Percentiles rank a stretch among this genome's conserved stretches.
Conservation (phyloP, 2,113 vertebrate genomes). For the Phyllostomus discolor region DNA sequence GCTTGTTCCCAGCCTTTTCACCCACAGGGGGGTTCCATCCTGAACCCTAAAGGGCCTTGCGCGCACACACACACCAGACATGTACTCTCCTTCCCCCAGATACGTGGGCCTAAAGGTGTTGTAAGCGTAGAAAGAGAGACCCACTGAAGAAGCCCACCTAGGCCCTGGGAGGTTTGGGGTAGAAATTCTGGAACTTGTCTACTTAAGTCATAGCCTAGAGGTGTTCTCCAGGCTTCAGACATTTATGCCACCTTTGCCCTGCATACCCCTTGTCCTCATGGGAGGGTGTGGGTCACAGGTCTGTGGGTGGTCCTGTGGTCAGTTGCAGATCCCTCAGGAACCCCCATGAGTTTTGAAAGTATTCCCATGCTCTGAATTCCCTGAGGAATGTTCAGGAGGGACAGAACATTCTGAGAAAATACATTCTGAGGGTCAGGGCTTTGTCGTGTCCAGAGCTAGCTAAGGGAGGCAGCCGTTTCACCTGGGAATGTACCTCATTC, state of each 20-base stretch:
- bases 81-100: accelerated
- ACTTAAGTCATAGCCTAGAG: neutral
- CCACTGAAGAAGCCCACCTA: accelerated
- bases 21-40: neutral
- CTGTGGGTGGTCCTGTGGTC: neutral
- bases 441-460: neutral
- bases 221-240: neutral
- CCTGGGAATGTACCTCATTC: neutral
- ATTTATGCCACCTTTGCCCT: accelerated
- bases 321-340: neutral
- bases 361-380: neutral
- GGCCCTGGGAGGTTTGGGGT: neutral
- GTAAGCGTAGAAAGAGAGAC: neutral
- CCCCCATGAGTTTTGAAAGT: neutral
- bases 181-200: neutral
- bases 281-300: accelerated
- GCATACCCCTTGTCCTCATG: neutral
- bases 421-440: neutral
- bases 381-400: neutral
- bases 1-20: neutral
- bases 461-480: neutral
- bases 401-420: neutral
- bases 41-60: neutral
- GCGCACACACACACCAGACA: too few species aligned
- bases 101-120: neutral